Evolutionary conservation across 2,113 vertebrate species (phyloP).

Genomic region (Megatriorchis doriae): DNA sequence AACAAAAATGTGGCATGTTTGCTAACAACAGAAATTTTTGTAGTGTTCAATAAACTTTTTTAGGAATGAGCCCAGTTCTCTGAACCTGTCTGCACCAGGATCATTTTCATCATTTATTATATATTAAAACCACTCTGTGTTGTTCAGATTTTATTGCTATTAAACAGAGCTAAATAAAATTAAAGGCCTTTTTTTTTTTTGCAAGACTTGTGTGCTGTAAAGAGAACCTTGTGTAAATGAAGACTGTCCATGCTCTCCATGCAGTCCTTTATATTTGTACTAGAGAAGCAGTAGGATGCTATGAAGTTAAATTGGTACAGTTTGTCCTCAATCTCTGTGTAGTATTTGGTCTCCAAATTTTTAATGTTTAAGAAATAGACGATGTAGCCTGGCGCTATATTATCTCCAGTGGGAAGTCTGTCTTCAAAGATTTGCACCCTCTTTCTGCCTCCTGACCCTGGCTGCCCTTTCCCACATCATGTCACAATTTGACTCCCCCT

Average conservation of each 20-base stretch:
- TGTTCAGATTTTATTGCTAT: background rate
- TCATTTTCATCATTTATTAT: background rate
- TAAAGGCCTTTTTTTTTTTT: background rate
- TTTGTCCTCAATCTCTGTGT: background rate
- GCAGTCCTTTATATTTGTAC: background rate
- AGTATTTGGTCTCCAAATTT: background rate
- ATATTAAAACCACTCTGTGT: background rate
- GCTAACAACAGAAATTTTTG: background rate
- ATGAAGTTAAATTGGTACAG: background rate
- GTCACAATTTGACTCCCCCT: background rate
- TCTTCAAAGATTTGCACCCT: background rate
- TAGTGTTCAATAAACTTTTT: background rate
- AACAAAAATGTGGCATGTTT: background rate
- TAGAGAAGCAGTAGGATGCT: background rate
- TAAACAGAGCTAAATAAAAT: background rate
- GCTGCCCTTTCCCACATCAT: background rate
- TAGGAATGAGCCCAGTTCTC: background rate
- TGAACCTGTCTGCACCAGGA: background rate
- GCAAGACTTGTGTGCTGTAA: background rate
- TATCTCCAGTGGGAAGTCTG: background rate
- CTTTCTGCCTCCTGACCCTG: background rate
- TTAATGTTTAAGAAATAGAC: background rate
- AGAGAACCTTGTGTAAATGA: background rate
- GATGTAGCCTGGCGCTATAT: fast-evolving
- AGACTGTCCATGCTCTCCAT: background rate